Conservation (phyloP, 2,797 vertebrate species). For the Odontamblyopus lacepedii region DNA sequence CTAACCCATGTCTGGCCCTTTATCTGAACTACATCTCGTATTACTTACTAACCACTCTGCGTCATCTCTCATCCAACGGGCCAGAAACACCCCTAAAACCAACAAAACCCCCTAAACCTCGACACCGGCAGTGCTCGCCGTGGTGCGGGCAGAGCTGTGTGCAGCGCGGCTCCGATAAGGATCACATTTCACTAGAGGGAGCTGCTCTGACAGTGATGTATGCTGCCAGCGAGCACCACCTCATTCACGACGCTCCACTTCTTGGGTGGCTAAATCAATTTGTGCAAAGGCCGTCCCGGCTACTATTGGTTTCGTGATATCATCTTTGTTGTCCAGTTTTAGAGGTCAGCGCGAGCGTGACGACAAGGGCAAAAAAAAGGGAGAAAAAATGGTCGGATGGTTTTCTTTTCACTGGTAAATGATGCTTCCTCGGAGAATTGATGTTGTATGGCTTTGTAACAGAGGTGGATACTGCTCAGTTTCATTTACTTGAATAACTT, state of each 20-base stretch:
- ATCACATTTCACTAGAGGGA: slow-evolving; percentile 77
- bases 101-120: background rate
- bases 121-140: background rate
- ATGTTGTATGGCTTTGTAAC: slow-evolving; percentile 30
- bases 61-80: slow-evolving; percentile 19
- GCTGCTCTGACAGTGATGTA: slow-evolving; percentile 74
- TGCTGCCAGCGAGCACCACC: slow-evolving; percentile 65
- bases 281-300: slow-evolving; percentile 68
- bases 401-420: slow-evolving; percentile 47
- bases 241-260: slow-evolving; percentile 67
- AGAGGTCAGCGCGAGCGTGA: slow-evolving; percentile 64
- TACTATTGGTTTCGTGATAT: slow-evolving; percentile 70
- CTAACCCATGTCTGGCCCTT: too few species aligned
- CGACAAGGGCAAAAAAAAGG: slow-evolving; percentile 52
- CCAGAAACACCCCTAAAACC: background rate
- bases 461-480: background rate
- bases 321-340: slow-evolving; percentile 73
- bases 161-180: slow-evolving; percentile 66
- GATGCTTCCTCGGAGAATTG: slow-evolving; percentile 56
- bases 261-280: slow-evolving; percentile 78
- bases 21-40: background rate
- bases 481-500: too few species aligned
- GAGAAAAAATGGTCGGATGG: slow-evolving; percentile 30
- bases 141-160: background rate
- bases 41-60: background rate